These are phyloP conservation scores for Chymomyza amoena DNA, from an alignment of 2,888 invertebrate species.

Conservation along the genomic window DNA sequence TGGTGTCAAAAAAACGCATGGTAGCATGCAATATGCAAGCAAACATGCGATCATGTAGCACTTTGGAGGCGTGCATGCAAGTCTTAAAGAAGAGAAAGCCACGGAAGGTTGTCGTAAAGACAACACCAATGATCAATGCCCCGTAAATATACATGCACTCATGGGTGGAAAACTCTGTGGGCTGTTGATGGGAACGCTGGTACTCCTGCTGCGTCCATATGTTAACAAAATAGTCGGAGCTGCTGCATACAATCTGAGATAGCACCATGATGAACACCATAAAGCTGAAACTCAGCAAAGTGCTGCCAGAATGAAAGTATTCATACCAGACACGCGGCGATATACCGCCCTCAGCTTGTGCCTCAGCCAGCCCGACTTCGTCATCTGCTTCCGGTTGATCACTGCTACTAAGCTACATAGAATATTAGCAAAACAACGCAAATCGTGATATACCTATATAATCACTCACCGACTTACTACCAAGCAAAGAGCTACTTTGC, in stretches of 20 bases:
- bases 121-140: slow-evolving; percentile 75
- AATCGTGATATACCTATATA: not conserved
- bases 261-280: slow-evolving; percentile 80
- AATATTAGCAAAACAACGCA: not conserved
- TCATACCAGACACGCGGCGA: slow-evolving; percentile 77
- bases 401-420: slow-evolving; percentile 59
- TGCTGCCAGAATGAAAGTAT: slow-evolving; percentile 80
- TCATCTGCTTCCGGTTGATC: slow-evolving; percentile 61
- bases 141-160: slow-evolving; percentile 78
- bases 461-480: slow-evolving; percentile 72
- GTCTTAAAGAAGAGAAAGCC: slow-evolving; percentile 86
- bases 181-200: slow-evolving; percentile 64
- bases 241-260: slow-evolving; percentile 81
- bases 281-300: slow-evolving; percentile 77
- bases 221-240: slow-evolving; percentile 83
- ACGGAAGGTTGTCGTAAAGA: slow-evolving; percentile 80
- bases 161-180: slow-evolving; percentile 70
- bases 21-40: slow-evolving; percentile 86
- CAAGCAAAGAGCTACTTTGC: slow-evolving; percentile 55
- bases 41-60: slow-evolving; percentile 92
- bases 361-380: slow-evolving; percentile 74
- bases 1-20: slow-evolving; percentile 91
- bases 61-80: slow-evolving; percentile 87
- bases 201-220: slow-evolving; percentile 81
- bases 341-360: slow-evolving; percentile 78